A percentile compares a stretch with the other conserved stretches of the same genome.
These are phyloP conservation scores for Bucco capensis DNA, from an alignment of 2,113 vertebrate genomes.

Conservation along the genomic window DNA sequence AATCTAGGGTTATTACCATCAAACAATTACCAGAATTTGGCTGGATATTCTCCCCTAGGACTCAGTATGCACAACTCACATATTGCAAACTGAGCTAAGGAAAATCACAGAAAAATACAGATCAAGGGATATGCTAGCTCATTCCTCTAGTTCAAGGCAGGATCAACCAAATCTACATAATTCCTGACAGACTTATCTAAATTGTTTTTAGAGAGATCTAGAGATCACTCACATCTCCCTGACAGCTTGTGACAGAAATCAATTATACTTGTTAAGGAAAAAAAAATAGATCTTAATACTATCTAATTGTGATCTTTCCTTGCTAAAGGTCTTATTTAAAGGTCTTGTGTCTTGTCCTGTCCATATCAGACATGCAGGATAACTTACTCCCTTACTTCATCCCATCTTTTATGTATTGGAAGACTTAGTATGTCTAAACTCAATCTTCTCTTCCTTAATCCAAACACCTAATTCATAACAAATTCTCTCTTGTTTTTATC, in stretches of 20 bases:
- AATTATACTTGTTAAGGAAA: background rate
- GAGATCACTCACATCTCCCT: background rate
- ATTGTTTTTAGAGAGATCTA: background rate
- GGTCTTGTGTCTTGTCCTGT: background rate
- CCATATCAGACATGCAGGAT: background rate
- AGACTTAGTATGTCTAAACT: background rate
- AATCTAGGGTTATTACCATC: background rate
- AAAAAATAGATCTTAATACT: background rate
- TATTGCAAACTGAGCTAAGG: background rate
- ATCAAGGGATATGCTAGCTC: background rate
- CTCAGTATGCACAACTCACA: background rate
- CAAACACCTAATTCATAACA: background rate
- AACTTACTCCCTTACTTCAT: background rate
- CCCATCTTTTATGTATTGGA: background rate
- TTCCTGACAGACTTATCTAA: background rate
- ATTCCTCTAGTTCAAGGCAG: background rate
- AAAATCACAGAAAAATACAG: background rate
- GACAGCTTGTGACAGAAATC: background rate
- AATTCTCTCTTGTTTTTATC: background rate
- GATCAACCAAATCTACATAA: background rate
- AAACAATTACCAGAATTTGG: conserved; percentile 24
- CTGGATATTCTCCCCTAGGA: background rate
- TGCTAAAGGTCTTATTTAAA: background rate
- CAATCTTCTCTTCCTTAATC: background rate
- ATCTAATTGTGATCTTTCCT: background rate